Evolutionary conservation across 1,140 invertebrate genomes (phyloP), one percentile per base, ranked within the genome.

Genomic region (Sarcophaga bullata): DNA sequence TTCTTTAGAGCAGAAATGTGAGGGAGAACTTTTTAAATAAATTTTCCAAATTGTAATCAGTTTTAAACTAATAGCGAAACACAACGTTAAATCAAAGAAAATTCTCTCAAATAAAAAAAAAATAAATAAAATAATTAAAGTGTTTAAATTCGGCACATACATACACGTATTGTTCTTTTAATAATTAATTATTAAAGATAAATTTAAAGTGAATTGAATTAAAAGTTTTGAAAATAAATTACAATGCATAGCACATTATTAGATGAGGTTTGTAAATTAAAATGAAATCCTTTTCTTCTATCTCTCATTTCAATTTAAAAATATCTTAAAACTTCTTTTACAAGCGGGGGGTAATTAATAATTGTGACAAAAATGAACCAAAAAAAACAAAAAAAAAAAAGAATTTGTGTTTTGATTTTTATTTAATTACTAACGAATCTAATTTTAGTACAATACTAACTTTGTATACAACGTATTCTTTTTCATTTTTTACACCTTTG

Each of bases 191-290:
- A 81, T 19, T 25, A 81, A 81, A 81, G 19, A 13, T 52, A 13
- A 8, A 49, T 73, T 52, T 11, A 68, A 68, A 17, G 52, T 81
- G 15, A 47, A 81, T 81, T 47, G 62, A 78, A 78, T 50, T 25
- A 52, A 52, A 52, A 68, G n/a, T 37, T 46, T 58, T 58, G 25
- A 37, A 80, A 78, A 54, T 37, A 72, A 49, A 58, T 76, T 82
- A 87, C 85, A 86, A 89, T 89, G 88, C 88, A 88, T 80, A 88
- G 88, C 85, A 89, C 86, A 85, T 81, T 89, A 75, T 85, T 89
- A 85, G 88, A 89, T 62, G 88, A 89, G 87, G 88, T 89, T 84
- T n/a, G 88, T 80, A 82, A 49, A 50, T 49, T 11, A 37, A 37
- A 37, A 37, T 4, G 25, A 37, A 37, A 37, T 37, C 25, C 25